Evolutionary conservation across 2,113 vertebrate genomes (phyloP), one percentile per base, ranked within the genome.

Genomic region (Oxyura jamaicensis): DNA sequence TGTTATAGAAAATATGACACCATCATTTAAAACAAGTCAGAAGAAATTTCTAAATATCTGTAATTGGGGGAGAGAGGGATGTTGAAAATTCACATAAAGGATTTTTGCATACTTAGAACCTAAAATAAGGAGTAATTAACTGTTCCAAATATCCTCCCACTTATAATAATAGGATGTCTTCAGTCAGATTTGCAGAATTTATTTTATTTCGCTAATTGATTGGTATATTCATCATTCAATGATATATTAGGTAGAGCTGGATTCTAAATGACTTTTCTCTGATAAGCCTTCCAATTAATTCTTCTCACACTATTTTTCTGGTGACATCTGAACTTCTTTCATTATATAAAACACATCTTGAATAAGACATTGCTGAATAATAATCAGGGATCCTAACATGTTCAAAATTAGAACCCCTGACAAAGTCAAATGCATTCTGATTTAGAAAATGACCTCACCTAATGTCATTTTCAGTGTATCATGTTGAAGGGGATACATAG

Each of bases 221-320:
- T 98, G 98, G 98, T 98, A 96, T 98, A 98, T 98, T 98, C 94
- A 98, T 98, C 98, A 98, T 98, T 98, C 96, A 98, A 96, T 97
- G 97, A 97, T 98, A 98, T 97, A 98, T 99, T 98, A 98, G 97
- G 97, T 98, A 98, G 97, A 98, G 96, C 97, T 96, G 98, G 97
- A 98, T 98, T 99, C 98, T 98, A 99, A 98, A 98, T 99, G 98
- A 98, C 97, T 98, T 96, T 91, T 78, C 93, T 94, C 92, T 98
- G 98, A 99, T 98, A 98, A 98, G 98, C 97, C 98, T 98, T 98
- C 96, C 97, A 98, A 99, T 98, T 99, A 99, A 99, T 99, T 99
- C 98, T 98, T 98, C 98, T 98, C 98, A 97, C 95, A 97, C 95
- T 97, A 98, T 98, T 98, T 99, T 98, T 93, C 97, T 97, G 94